These are phyloP conservation scores for Dinothrombium tinctorium DNA, from an alignment of 1,140 invertebrate species.

Conservation along the genomic window DNA sequence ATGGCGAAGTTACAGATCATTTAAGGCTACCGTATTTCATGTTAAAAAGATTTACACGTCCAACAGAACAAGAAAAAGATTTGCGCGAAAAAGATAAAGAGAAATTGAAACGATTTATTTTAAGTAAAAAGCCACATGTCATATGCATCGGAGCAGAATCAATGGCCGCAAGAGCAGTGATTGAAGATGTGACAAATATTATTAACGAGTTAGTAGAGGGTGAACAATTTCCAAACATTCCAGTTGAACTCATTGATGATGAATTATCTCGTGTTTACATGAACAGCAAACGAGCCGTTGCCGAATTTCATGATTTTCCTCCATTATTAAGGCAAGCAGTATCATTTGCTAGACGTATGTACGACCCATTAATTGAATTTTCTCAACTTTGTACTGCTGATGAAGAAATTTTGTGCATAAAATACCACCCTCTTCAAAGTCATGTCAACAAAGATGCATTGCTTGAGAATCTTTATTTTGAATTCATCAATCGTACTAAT, in stretches of 20 bases:
- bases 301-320: constrained; percentile 79
- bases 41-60: constrained; percentile 30
- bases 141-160: constrained; percentile 69
- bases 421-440: constrained; percentile 69
- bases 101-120: constrained; percentile 59
- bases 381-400: constrained; percentile 81
- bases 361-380: constrained; percentile 89
- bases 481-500: constrained; percentile 80
- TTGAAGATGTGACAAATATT: constrained; percentile 55
- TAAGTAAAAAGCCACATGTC: constrained; percentile 73
- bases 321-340: constrained; percentile 63
- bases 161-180: constrained; percentile 56
- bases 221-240: constrained; percentile 63
- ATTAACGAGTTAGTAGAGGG: constrained; percentile 46
- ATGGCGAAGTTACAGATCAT: constrained; percentile 77
- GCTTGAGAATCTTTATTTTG: constrained; percentile 53
- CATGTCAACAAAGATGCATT: constrained; percentile 61
- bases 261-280: constrained; percentile 71
- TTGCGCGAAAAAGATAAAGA: constrained; percentile 48
- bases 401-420: constrained; percentile 80
- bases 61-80: constrained; percentile 8
- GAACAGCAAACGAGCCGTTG: constrained; percentile 59
- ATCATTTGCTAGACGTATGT: constrained; percentile 65
- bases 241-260: constrained; percentile 76
- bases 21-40: constrained; percentile 55